Evolutionary conservation across 2,797 vertebrate species (phyloP), one percentile per base, ranked within the genome.

Genomic region (Mallotus villosus): DNA sequence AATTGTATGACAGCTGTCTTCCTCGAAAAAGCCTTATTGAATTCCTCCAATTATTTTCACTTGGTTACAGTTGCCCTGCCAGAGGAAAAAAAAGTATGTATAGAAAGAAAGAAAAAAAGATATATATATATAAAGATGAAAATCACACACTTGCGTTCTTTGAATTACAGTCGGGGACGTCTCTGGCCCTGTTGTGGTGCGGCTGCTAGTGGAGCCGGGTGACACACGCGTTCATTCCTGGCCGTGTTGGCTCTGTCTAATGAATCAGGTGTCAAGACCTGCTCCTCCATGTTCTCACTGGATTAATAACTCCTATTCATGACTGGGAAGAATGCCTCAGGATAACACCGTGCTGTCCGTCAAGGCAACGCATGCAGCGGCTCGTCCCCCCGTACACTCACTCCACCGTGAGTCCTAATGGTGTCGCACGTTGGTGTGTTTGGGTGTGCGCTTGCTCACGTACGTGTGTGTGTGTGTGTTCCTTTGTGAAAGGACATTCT

Each of bases 341-440:
- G 80, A 78, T 84, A 82, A 17, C 49, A 51, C 49, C 1, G 14
- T 17, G 12, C 49, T 51, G 49, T 16, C 49, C 49, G 17, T 86
- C 81, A 81, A 79, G 83, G 80, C 74, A 70, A 77, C 67, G 80
- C 72, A 74, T 53, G 75, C 75, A 75, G 78, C 74, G 73, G 81
- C 76, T 79, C 76, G 74, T 87, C 80, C 82, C 80, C 82, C 82
- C 82, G 71, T 77, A 81, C 77, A 78, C 74, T 79, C 80, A 80
- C 82, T 83, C 83, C 81, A 74, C 57, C 83, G 81, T 75, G 79
- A 83, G 79, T 84, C 80, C 37, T 81, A 84, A 82, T 72, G 76
- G 68, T 64, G 62, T 72, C 5, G 21, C 57, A 22, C 24, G 24
- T 11, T 3, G 9, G 55, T 59, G 32, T 61, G 32, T 70, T 34